phyloP scores from a whole-genome alignment of 64 coral and sea anemone genomes.

The Stichodactyla helianthus region DNA sequence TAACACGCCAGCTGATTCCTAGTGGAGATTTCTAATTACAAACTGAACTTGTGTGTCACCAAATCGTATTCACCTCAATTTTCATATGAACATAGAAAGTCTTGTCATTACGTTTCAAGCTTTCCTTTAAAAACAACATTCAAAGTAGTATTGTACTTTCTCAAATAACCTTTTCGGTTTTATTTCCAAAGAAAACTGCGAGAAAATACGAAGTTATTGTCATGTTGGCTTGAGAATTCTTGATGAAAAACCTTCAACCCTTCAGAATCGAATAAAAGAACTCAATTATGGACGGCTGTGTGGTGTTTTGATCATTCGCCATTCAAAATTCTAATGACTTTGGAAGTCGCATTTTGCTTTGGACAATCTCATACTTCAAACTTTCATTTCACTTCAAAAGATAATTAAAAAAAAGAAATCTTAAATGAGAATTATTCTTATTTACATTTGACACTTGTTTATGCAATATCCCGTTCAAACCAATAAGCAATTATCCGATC shows the following conservation, averaged over 20 bases:
- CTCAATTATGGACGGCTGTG: neutral
- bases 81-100: neutral
- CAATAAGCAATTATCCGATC: constrained; percentile 1
- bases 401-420: neutral
- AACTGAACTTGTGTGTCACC: neutral
- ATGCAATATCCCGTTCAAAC: constrained; percentile 1
- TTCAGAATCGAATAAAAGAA: neutral
- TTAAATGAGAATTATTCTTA: neutral
- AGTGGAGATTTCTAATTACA: neutral
- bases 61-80: neutral
- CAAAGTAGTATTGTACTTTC: neutral
- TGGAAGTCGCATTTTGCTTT: neutral
- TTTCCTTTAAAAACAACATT: neutral
- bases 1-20: neutral
- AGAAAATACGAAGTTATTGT: neutral
- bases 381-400: neutral
- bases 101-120: neutral
- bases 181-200: neutral
- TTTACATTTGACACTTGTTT: constrained; percentile 8
- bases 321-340: neutral
- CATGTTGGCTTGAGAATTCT: neutral
- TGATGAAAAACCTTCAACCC: neutral
- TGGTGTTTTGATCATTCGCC: neutral
- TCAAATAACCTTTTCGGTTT: neutral
- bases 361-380: neutral